Evolutionary conservation across 2,113 vertebrate species (phyloP).

Genomic region (Eulacestoma nigropectus): DNA sequence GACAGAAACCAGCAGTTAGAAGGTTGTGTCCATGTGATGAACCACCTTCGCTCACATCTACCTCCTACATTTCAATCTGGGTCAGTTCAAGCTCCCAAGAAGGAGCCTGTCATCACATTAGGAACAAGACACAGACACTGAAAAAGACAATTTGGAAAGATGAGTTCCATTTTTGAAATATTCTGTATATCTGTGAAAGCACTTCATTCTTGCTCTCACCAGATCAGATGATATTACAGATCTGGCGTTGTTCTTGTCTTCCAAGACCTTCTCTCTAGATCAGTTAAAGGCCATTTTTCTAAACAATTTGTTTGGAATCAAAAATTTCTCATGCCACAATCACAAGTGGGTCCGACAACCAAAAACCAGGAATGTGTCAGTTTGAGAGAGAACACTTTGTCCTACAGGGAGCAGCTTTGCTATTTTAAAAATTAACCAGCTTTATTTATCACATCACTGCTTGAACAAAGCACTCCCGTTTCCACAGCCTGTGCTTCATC

Average conservation of each 20-base stretch:
- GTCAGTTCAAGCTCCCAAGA: neutral
- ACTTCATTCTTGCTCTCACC: neutral
- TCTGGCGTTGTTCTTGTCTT: neutral
- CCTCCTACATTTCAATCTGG: neutral
- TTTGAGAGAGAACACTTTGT: neutral
- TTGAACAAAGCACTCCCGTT: neutral
- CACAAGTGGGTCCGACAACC: fast-evolving
- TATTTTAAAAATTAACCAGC: neutral
- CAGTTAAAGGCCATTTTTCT: neutral
- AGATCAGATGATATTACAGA: neutral
- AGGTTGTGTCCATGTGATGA: neutral
- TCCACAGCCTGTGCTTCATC: neutral
- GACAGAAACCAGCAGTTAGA: neutral
- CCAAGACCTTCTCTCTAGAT: neutral
- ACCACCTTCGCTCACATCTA: neutral
- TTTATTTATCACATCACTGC: neutral
- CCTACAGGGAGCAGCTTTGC: neutral
- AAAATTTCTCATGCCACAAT: neutral
- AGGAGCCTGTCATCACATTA: neutral
- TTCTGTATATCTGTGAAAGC: neutral
- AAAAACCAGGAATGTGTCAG: fast-evolving
- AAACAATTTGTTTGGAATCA: neutral
- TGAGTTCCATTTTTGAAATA: neutral
- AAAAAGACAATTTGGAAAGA: neutral
- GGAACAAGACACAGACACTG: neutral